Conservation (phyloP, 1,140 invertebrate genomes). For the Carcinoscorpius rotundicauda region DNA sequence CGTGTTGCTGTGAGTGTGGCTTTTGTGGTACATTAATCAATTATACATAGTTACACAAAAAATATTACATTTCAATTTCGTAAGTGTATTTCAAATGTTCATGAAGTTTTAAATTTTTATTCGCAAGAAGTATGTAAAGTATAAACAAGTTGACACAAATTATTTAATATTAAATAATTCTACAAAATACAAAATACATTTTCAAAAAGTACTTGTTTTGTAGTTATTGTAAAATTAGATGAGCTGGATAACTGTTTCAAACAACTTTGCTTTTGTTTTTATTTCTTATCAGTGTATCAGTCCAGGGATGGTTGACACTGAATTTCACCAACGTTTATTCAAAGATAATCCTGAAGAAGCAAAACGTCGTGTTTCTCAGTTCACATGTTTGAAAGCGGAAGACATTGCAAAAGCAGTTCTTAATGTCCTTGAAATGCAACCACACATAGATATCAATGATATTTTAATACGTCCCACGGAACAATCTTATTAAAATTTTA, state of each 20-base stretch:
- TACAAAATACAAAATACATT: no score
- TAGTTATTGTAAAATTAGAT: no score
- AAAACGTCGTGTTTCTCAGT: slow-evolving; percentile 26
- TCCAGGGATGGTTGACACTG: slow-evolving; percentile 44
- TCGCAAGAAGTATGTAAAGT: no score
- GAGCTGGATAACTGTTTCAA: no score
- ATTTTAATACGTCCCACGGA: slow-evolving; percentile 16
- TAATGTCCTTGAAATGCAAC: slow-evolving; percentile 11
- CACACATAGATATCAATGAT: slow-evolving; percentile 22
- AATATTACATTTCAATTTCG: no score
- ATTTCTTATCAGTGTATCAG: slow-evolving; percentile 40
- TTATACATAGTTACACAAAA: no score
- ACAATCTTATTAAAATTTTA: slow-evolving; percentile 10
- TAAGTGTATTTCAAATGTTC: no score
- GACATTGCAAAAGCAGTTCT: slow-evolving; percentile 19
- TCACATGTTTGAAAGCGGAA: slow-evolving; percentile 8
- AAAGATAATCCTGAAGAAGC: slow-evolving; percentile 20
- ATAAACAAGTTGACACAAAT: no score
- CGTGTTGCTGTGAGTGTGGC: not conserved
- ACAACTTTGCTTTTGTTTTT: slow-evolving; percentile 1
- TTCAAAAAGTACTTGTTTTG: no score
- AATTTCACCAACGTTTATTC: slow-evolving; percentile 31
- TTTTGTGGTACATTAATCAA: no score
- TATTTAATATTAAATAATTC: no score
- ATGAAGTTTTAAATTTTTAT: no score